Evolutionary conservation across 2,888 invertebrate species (phyloP), one percentile per base, ranked within the genome.

Genomic region (Zaprionus obscuricornis): DNA sequence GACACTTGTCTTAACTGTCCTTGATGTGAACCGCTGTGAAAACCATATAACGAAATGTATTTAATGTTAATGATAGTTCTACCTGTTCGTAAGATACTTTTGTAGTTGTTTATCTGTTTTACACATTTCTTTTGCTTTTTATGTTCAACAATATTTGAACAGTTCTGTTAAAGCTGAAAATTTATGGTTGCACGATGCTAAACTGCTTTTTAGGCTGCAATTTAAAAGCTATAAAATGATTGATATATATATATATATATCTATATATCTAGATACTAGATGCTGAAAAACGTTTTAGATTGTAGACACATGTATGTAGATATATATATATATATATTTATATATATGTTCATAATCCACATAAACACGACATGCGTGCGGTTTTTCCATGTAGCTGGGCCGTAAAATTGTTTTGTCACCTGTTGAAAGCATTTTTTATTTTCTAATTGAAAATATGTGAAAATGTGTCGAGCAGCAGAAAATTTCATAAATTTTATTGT

Each of bases 361-460:
- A 51, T 77, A 51, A 63, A 62, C n/a, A n/a, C 42, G 52, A 46
- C 52, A 43, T 47, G 62, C 60, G 58, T 62, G 59, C 49, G 67
- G 69, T 77, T 54, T n/a, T n/a, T 39, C 27, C 17, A 13, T 39
- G 43, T 26, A 39, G 39, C 26, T 58, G 47, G 51, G 43, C 52
- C 74, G 49, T 69, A 43, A 74, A 85, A 78, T 72, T 86, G 87
- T 87, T 87, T 74, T 82, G 86, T 87, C 85, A 85, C 87, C 87
- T 85, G 85, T 74, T 85, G 59, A 67, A 70, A 68, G 76, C 76
- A 85, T 86, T 85, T 85, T 81, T 86, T 85, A 74, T 63, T 58
- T 63, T 42, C 64, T 66, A 60, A 66, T 79, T 62, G 52, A 74
- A 22, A 57, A 58, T 54, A 52, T 43, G 37, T 40, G 31, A 33